Evolutionary conservation across 2,797 vertebrate species (phyloP), one percentile per base, ranked within the genome.

Genomic region (Mus caroli): DNA sequence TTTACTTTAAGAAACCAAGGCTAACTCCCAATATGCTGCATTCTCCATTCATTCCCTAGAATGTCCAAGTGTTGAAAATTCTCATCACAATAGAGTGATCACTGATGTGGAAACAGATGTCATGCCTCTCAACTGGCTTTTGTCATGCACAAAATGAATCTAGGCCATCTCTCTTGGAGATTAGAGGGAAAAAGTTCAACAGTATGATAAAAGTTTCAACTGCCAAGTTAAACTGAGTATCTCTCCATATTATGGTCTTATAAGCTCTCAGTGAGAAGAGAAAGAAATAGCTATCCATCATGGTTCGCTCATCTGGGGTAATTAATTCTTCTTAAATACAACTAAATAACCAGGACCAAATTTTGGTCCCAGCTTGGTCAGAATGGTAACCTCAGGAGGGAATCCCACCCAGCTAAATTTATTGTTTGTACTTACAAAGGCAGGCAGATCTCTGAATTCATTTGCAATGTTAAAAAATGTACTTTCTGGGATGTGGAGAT

Each of bases 131-230:
- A 92, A 96, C 69, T 96, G 96, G 46, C 77, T 28, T 96, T 97
- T 95, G 92, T 95, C 77, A 96, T 62, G 22, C 80, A 85, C 26
- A 97, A 71, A 94, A 91, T 95, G 56, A 97, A 96, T 96, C 93
- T 97, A 95, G 77, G 94, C 97, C 96, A 97, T 95, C 90, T 94
- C 87, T 97, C 94, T 94, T 0, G 0, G 82, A 94, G 83, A 97
- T 97, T 96, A 96, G 75, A 97, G 79, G 95, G 58, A 94, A 95
- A 95, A 50, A 97, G 43, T 19, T 43, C 79, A 97, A 58, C 50
- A 94, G 60, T 71, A 52, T 62, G 78, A 60, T 19, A 94, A 98
- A 78, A 96, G 24, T 89, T 83, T 93, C 85, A 92, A 19, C 86
- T 92, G 43, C 89, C 62, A 77, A 94, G 62, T 92, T 96, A 96